Conservation (phyloP, 2,888 invertebrate species). For the Amphipyra berbera region DNA sequence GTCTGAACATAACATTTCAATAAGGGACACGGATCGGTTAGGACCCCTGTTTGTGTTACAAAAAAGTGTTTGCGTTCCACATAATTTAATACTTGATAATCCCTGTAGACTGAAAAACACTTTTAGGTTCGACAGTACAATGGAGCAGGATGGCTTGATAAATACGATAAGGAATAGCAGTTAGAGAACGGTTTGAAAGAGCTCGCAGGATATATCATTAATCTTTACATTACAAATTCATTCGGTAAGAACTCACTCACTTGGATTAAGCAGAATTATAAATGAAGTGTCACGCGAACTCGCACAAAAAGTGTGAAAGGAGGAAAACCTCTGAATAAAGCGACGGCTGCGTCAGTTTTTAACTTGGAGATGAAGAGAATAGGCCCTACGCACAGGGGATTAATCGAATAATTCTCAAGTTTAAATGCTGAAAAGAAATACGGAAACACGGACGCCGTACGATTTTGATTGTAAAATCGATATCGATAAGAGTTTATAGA, state of each 20-base stretch:
- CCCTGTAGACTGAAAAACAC: conserved; percentile 42
- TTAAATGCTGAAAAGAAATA: conserved; percentile 65
- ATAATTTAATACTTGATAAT: conserved; percentile 41
- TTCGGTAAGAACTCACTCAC: conserved; percentile 88
- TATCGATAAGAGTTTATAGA: conserved; percentile 46
- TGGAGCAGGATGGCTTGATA: conserved; percentile 68
- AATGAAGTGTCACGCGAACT: conserved; percentile 87
- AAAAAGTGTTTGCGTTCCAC: conserved; percentile 48
- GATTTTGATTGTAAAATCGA: conserved; percentile 65
- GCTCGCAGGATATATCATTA: conserved; percentile 81
- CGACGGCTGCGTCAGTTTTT: conserved; percentile 78
- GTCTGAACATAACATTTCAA: conserved; percentile 85
- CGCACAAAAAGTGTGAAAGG: conserved; percentile 83
- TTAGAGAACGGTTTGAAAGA: conserved; percentile 74
- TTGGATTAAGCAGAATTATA: conserved; percentile 88
- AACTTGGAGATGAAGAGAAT: conserved; percentile 74
- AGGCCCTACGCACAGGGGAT: conserved; percentile 70
- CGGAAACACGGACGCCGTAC: conserved; percentile 57
- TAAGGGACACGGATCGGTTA: conserved; percentile 77
- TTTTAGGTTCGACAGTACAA: conserved; percentile 58
- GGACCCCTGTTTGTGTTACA: conserved; percentile 62
- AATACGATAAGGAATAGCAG: conserved; percentile 75
- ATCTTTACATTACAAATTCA: conserved; percentile 89
- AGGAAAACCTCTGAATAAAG: conserved; percentile 78
- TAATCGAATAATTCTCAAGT: conserved; percentile 74